Evolutionary conservation across 2,888 invertebrate species (phyloP).

Genomic region (Folsomia candida): DNA sequence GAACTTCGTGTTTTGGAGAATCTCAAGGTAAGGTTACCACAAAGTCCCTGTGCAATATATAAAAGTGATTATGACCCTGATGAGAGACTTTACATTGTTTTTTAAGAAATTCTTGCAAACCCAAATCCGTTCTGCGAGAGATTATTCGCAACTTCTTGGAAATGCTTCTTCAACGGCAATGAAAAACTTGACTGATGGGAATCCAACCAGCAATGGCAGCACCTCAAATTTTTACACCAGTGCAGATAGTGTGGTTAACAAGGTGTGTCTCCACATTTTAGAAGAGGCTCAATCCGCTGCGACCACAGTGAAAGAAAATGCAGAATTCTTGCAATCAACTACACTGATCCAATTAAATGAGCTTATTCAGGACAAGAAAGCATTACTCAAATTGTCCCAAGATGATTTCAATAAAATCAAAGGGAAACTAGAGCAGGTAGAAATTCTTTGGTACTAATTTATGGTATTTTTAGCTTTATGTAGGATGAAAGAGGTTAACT

Average conservation of each 20-base stretch:
- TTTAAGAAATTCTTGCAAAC: conserved; percentile 30
- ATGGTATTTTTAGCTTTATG: conserved; percentile 8
- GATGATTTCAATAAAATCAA: conserved; percentile 80
- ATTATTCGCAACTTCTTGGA: conserved; percentile 80
- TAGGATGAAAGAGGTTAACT: too few relatives aligned
- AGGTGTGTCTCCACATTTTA: conserved; percentile 60
- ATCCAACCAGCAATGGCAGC: conserved; percentile 50
- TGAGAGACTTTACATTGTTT: too few relatives aligned
- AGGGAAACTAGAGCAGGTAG: conserved; percentile 47
- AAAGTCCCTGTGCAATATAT: too few relatives aligned
- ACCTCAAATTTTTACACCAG: conserved; percentile 48
- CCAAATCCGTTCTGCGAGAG: conserved; percentile 73
- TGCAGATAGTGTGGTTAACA: conserved; percentile 43
- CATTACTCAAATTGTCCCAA: conserved; percentile 79
- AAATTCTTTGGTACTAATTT: too few relatives aligned
- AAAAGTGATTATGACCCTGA: too few relatives aligned
- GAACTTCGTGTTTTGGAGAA: conserved; percentile 88
- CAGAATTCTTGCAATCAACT: conserved; percentile 77
- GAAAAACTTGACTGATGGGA: conserved; percentile 71
- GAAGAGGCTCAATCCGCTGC: conserved; percentile 85
- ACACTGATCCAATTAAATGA: conserved; percentile 77
- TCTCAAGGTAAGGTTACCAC: too few relatives aligned
- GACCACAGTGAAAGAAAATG: conserved; percentile 76
- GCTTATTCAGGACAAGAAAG: conserved; percentile 81
- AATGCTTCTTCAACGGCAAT: conserved; percentile 78